Evolutionary conservation across 2,797 vertebrate genomes (phyloP), one percentile per base, ranked within the genome.

Genomic region (Gambusia yucatana): DNA sequence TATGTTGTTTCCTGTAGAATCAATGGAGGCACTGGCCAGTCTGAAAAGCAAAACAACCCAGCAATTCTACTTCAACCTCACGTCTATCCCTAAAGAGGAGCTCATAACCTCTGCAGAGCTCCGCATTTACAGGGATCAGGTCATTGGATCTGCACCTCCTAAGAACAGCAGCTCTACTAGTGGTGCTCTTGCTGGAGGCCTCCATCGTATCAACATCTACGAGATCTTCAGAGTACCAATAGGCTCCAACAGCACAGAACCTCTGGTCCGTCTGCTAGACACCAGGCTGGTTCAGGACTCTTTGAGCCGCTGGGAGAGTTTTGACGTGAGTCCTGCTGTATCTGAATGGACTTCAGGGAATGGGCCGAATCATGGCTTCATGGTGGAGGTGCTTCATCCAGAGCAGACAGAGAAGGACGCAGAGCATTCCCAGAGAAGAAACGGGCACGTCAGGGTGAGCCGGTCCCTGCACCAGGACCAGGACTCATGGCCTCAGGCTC

Each of bases 121-220:
- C 39, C 97, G 98, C 77, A 96, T 99, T 93, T 99, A 97, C 96
- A 97, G 98, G 90, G 95, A 98, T 86, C 97, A 97, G 94, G 96
- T 98, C 82, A 95, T 96, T 79, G 96, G 95, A 90, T 87, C 93
- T 78, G 25, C 92, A 46, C 9, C 92, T 79, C 79, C 87, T 36
- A 77, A 36, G 76, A 84, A 77, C 82, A 94, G 91, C 93, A 92
- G 85, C 82, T 75, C 74, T 44, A n/a, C 17, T 77, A 91, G 90
- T 69, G 71, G 75, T 36, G 85, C 73, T 75, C 93, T 93, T 47
- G 92, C 91, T 30, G 94, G 92, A 50, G 95, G 96, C 88, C 93
- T 96, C 89, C 98, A 99, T 87, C 97, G 98, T 81, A 98, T 99
- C 95, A 99, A 99, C 96, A 97, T 99, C 96, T 99, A 98, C 92